Conservation (phyloP, 2,797 vertebrate genomes). For the Sparus aurata region DNA sequence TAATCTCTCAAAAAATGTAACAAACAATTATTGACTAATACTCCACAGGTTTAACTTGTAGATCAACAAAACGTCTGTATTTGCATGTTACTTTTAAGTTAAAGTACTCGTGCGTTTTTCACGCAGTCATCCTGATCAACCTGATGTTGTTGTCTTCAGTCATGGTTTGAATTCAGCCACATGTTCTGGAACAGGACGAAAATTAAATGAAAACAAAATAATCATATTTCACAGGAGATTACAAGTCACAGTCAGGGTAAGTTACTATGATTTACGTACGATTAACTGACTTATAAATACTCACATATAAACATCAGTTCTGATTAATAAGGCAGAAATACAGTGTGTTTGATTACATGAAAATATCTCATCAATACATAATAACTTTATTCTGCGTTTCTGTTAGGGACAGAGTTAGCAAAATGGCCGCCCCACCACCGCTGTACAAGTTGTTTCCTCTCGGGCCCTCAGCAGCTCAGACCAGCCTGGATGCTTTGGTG, state of each 20-base stretch:
- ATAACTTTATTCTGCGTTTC: not conserved
- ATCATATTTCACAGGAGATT: not conserved
- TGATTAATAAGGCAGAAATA: not conserved
- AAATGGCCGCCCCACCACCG: slow-evolving; percentile 27
- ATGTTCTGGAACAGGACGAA: slow-evolving; percentile 20
- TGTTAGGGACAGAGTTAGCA: not conserved
- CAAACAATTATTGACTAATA: not conserved
- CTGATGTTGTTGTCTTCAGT: not conserved
- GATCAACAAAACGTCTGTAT: not conserved
- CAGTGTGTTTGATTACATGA: not conserved
- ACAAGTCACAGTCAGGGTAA: slow-evolving; percentile 22
- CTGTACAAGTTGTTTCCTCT: slow-evolving; percentile 39
- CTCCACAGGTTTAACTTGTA: not conserved
- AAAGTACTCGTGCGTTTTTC: not conserved
- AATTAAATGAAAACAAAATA: slow-evolving; percentile 16
- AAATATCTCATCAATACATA: not conserved
- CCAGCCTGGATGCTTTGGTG: slow-evolving; percentile 44
- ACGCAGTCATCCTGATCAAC: not conserved
- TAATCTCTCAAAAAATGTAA: too few relatives aligned
- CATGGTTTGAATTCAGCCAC: slow-evolving; percentile 20
- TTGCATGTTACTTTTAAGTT: not conserved
- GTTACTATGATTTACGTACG: not conserved
- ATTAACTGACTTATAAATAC: not conserved
- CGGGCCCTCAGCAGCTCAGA: slow-evolving; percentile 11
- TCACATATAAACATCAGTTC: not conserved